Evolutionary conservation across 1,140 invertebrate species (phyloP).

Genomic region (Papilio xuthus): DNA sequence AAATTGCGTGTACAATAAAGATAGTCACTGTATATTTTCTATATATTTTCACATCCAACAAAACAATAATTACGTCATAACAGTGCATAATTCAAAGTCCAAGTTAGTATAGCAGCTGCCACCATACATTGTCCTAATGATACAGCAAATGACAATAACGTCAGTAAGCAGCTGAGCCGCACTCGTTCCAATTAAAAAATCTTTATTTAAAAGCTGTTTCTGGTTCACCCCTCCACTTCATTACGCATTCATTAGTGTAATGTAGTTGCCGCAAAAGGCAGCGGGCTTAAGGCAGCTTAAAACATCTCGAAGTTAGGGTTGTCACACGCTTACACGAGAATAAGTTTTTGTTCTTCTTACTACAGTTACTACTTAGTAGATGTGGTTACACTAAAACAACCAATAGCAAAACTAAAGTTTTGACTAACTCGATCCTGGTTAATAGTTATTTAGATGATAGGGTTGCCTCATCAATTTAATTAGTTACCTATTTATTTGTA

Average conservation of each 20-base stretch:
- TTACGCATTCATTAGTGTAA: constrained; percentile 32
- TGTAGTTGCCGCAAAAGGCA: constrained; percentile 17
- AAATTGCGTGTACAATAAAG: no score
- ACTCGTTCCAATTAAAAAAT: constrained; percentile 8
- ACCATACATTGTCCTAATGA: not conserved
- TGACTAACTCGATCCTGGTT: no score
- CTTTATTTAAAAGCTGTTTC: constrained; percentile 8
- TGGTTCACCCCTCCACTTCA: constrained; percentile 4
- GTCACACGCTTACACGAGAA: not conserved
- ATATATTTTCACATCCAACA: not conserved
- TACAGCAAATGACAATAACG: not conserved
- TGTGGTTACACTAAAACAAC: not conserved
- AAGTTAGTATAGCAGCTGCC: not conserved
- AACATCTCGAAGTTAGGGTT: constrained; percentile 6
- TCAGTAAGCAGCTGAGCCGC: not conserved
- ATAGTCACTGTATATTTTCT: no score
- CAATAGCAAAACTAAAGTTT: no score
- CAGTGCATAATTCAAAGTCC: not conserved
- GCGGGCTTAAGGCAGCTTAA: constrained; percentile 4
- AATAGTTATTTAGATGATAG: no score
- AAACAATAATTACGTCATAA: not conserved
- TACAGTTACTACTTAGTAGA: no score
- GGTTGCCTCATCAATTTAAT: not conserved
- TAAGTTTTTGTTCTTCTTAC: not conserved
- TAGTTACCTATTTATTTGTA: no score